A percentile compares a stretch with the other conserved stretches of the same genome.
Evolutionary conservation across 2,113 vertebrate genomes (phyloP).

Genomic region (Picathartes gymnocephalus): DNA sequence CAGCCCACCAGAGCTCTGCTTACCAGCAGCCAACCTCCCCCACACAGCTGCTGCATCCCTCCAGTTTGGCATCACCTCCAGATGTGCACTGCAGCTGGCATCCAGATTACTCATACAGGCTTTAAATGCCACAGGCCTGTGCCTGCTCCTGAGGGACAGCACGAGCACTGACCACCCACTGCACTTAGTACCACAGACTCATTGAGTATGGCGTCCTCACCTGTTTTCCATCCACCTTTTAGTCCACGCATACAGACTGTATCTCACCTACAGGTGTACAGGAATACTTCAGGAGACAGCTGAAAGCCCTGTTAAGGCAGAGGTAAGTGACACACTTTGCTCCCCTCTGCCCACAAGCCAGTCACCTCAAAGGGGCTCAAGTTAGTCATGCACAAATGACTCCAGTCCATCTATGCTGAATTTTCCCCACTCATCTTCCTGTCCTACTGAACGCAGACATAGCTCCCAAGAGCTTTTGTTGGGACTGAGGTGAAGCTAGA

Average conservation of each 20-base stretch:
- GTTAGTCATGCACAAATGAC: background rate
- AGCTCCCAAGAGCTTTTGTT: background rate
- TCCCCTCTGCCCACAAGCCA: background rate
- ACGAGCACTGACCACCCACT: fast-evolving
- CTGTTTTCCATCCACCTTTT: background rate
- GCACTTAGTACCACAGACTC: fast-evolving
- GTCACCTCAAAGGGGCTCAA: background rate
- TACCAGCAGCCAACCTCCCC: background rate
- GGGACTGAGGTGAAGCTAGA: background rate
- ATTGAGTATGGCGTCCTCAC: fast-evolving
- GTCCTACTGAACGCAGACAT: background rate
- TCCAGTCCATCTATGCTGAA: background rate
- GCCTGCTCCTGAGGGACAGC: background rate
- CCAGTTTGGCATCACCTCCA: background rate
- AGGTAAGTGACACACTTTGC: background rate
- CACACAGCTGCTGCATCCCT: background rate
- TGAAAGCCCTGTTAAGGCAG: background rate
- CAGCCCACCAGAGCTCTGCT: background rate
- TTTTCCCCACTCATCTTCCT: background rate
- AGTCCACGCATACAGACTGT: background rate
- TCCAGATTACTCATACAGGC: fast-evolving
- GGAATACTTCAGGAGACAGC: background rate
- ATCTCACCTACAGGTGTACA: background rate
- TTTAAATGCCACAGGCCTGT: fast-evolving
- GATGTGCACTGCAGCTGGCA: background rate